phyloP scores from a whole-genome alignment of 1,140 invertebrate species.

The Teleogryllus occipitalis region DNA sequence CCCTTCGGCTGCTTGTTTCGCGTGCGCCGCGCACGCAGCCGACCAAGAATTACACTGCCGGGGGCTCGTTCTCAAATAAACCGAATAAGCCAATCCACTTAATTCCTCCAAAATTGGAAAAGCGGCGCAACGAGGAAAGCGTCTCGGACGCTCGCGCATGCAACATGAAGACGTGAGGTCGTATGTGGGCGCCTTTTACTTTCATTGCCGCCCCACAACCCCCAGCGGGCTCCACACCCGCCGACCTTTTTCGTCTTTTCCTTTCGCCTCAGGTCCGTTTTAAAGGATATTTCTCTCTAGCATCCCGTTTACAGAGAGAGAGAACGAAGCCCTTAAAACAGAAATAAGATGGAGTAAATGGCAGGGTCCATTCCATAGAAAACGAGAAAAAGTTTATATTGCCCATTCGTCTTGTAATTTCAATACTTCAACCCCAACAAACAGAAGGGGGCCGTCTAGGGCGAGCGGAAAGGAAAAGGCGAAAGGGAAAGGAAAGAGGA shows the following conservation, averaged over 20 bases:
- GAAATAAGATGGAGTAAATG: slow-evolving; percentile 14
- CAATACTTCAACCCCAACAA: slow-evolving; percentile 23
- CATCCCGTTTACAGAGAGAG: background rate
- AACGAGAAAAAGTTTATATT: slow-evolving; percentile 19
- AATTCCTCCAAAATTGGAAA: too few species aligned
- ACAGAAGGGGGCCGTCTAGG: slow-evolving; percentile 15
- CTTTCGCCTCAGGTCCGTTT: background rate
- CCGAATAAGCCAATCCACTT: too few species aligned
- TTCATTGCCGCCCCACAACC: too few species aligned
- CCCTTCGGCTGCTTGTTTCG: too few species aligned
- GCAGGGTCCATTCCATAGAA: slow-evolving; percentile 7
- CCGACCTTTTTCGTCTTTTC: background rate
- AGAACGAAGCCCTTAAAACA: slow-evolving; percentile 11
- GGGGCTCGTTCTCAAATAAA: too few species aligned
- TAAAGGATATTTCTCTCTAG: background rate
- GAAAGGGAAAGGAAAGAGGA: background rate
- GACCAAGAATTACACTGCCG: too few species aligned
- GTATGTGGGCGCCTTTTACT: too few species aligned
- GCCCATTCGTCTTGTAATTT: slow-evolving; percentile 25
- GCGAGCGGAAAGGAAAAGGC: background rate
- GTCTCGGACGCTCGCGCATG: too few species aligned
- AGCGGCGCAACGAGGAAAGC: too few species aligned
- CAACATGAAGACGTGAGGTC: too few species aligned
- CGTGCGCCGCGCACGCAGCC: too few species aligned
- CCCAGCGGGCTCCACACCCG: too few species aligned